Evolutionary conservation across 2,888 invertebrate genomes (phyloP).

Genomic region (Andrena marginata): DNA sequence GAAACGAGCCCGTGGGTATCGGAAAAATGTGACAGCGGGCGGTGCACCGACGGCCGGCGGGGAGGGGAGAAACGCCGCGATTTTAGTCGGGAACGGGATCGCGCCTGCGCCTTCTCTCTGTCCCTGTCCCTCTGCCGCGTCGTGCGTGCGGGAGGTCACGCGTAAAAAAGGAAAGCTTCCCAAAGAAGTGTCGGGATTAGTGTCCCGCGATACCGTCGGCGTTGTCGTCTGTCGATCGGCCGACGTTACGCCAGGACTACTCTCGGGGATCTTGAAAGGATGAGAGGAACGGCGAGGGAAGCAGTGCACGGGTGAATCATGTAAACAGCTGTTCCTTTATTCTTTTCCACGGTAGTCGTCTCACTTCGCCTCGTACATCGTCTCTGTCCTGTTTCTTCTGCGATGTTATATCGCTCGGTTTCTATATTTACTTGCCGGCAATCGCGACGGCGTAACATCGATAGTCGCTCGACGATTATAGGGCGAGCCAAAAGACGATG

Average conservation of each 20-base stretch:
- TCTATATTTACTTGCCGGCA: neutral
- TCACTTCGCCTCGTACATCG: neutral
- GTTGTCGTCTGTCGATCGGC: slow-evolving; percentile 30
- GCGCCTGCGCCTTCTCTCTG: slow-evolving; percentile 39
- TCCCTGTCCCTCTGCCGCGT: slow-evolving; percentile 28
- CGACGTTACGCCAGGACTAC: slow-evolving; percentile 8
- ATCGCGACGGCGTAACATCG: neutral
- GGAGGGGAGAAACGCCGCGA: slow-evolving; percentile 50
- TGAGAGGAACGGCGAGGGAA: slow-evolving; percentile 6
- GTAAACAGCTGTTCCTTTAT: slow-evolving; percentile 47
- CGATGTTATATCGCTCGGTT: neutral
- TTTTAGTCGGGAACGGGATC: slow-evolving; percentile 36
- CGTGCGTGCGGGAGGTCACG: slow-evolving; percentile 48
- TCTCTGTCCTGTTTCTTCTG: neutral
- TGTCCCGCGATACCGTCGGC: slow-evolving; percentile 35
- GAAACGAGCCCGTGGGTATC: slow-evolving; percentile 21
- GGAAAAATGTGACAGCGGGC: slow-evolving; percentile 63
- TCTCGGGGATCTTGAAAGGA: neutral
- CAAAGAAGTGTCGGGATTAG: slow-evolving; percentile 45
- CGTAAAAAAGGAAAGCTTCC: slow-evolving; percentile 40
- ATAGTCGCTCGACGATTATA: neutral
- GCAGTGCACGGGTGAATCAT: slow-evolving; percentile 22
- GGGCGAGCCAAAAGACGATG: slow-evolving; percentile 30
- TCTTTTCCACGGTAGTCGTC: neutral
- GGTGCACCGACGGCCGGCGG: slow-evolving; percentile 35